A percentile compares a stretch with the other conserved stretches of the same genome.
These are phyloP conservation scores for Myanophis thanlyinensis DNA, from an alignment of 2,113 vertebrate species.

Conservation along the genomic window DNA sequence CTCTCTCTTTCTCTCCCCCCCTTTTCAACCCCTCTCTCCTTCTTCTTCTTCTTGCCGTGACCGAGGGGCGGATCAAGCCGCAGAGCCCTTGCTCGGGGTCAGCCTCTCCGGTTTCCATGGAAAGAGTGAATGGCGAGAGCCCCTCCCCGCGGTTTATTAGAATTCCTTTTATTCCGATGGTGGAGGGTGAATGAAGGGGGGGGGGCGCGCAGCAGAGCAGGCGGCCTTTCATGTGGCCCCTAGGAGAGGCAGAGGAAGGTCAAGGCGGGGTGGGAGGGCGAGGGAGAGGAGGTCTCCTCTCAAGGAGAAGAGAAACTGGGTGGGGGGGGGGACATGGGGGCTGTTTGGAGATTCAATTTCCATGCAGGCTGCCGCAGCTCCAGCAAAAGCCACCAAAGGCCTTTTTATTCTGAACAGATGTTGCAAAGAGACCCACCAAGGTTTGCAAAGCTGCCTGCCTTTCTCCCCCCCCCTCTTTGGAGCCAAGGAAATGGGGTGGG, in stretches of 20 bases:
- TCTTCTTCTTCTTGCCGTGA: conserved; percentile 59
- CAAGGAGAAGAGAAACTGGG: neutral
- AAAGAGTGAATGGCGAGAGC: conserved; percentile 61
- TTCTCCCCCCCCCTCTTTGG: conserved; percentile 24
- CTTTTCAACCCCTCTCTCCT: conserved; percentile 56
- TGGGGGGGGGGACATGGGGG: conserved; percentile 38
- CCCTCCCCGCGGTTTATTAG: conserved; percentile 67
- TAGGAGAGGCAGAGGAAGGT: conserved; percentile 64
- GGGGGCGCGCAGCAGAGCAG: conserved; percentile 59
- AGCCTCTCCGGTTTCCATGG: conserved; percentile 66
- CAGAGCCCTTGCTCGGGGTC: conserved; percentile 51
- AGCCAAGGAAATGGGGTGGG: neutral
- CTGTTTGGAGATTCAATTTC: conserved; percentile 58
- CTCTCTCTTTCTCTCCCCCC: neutral
- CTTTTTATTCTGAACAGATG: conserved; percentile 69
- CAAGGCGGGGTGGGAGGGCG: conserved; percentile 1
- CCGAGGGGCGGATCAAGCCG: conserved; percentile 37
- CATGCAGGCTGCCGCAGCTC: conserved; percentile 45
- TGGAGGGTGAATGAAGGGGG: too few species aligned
- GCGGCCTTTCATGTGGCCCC: conserved; percentile 66
- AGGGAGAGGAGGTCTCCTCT: neutral
- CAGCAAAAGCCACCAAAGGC: conserved; percentile 43
- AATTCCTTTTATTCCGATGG: conserved; percentile 67
- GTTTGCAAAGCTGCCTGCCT: conserved; percentile 53
- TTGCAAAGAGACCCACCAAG: conserved; percentile 65